These are phyloP conservation scores for Tolypeutes matacus DNA, from an alignment of 2,797 vertebrate species.

Conservation along the genomic window DNA sequence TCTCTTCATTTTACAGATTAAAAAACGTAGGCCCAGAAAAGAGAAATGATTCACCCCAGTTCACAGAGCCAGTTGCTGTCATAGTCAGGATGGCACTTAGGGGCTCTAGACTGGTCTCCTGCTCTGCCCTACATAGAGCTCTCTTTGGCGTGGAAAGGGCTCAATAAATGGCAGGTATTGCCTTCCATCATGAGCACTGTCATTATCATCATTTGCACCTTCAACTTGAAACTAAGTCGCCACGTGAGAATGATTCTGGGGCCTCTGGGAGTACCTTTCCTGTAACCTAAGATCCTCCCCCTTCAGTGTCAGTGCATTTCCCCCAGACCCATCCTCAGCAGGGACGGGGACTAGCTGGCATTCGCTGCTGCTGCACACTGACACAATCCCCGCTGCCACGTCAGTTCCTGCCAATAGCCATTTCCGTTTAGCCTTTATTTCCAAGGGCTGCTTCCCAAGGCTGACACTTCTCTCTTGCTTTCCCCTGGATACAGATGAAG, in stretches of 20 bases:
- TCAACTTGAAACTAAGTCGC: neutral
- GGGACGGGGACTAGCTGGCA: neutral
- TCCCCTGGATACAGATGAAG: neutral
- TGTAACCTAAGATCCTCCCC: neutral
- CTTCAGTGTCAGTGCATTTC: neutral
- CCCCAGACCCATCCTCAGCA: neutral
- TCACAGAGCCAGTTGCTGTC: neutral
- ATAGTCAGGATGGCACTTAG: neutral
- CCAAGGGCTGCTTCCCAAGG: neutral
- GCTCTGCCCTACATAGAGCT: neutral
- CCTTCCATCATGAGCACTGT: neutral
- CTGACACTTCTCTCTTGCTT: neutral
- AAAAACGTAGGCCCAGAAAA: constrained; percentile 20
- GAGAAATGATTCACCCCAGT: neutral
- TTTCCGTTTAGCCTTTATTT: neutral
- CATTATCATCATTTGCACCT: neutral
- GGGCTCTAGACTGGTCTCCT: neutral
- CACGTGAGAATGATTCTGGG: neutral
- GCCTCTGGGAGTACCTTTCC: neutral
- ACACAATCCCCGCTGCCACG: neutral
- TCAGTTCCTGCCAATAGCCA: neutral
- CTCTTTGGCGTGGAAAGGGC: neutral
- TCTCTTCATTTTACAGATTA: constrained; percentile 6
- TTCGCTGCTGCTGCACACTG: accelerated
- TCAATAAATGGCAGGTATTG: neutral